These are phyloP conservation scores for Drosophila lacteicornis DNA, from an alignment of 1,140 invertebrate genomes.

Conservation along the genomic window DNA sequence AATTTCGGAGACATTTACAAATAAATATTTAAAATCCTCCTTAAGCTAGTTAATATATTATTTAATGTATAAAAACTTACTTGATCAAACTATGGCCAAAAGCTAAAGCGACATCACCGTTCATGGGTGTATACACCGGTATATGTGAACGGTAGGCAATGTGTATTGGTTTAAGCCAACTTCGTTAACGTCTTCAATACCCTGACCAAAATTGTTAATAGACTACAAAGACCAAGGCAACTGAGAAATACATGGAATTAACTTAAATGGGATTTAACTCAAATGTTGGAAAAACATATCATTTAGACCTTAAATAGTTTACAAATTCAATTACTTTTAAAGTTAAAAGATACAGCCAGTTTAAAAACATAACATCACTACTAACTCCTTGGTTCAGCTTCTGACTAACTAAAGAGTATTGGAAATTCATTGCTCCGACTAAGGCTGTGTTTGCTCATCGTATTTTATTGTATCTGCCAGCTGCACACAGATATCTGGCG, in stretches of 20 bases:
- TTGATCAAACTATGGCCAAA: conserved; percentile 8
- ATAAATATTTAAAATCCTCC: too few relatives aligned
- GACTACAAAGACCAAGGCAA: neutral
- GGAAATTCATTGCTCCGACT: neutral
- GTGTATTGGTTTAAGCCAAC: conserved; percentile 4
- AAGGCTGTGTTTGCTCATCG: neutral
- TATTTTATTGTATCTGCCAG: conserved; percentile 40
- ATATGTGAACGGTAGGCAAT: conserved; percentile 5
- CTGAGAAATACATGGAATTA: neutral
- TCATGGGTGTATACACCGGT: neutral
- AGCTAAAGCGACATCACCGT: conserved; percentile 21
- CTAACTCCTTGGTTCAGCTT: neutral
- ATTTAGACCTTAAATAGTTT: neutral
- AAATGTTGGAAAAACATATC: neutral
- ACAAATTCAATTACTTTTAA: neutral
- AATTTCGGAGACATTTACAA: too few relatives aligned
- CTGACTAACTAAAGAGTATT: neutral
- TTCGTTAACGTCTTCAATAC: conserved; percentile 7
- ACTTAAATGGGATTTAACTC: too few relatives aligned
- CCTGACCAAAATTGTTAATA: neutral
- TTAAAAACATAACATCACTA: too few relatives aligned
- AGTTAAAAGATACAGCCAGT: too few relatives aligned
- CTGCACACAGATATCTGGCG: conserved; percentile 50
- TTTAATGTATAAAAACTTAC: neutral
- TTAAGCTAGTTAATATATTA: too few relatives aligned